phyloP scores from a whole-genome alignment of 35 echinoderm and acorn worm species.

The Amphiura filiformis region DNA sequence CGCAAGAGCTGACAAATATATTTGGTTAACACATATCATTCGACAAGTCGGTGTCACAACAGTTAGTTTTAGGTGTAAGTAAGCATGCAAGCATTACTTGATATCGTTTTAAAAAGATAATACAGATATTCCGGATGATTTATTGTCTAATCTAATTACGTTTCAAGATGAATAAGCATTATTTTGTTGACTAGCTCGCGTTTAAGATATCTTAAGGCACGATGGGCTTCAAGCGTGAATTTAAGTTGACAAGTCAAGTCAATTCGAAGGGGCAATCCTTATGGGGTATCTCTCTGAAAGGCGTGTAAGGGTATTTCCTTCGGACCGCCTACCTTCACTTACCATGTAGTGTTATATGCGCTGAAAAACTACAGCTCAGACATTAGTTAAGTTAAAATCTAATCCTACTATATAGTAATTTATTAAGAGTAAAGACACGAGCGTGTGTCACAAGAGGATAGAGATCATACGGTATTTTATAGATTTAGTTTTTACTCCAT shows the following conservation, averaged over 20 bases:
- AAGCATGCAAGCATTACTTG: not conserved
- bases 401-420: no score
- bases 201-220: not conserved
- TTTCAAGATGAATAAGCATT: slow-evolving; percentile 6
- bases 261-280: not conserved
- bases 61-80: not conserved
- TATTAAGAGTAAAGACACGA: no score
- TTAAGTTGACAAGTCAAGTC: not conserved
- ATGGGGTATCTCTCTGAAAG: not conserved
- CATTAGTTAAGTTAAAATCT: no score
- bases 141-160: not conserved
- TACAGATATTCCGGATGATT: slow-evolving; percentile 11
- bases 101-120: slow-evolving; percentile 7
- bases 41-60: not conserved
- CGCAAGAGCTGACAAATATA: not conserved
- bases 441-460: no score
- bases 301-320: not conserved
- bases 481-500: no score
- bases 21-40: not conserved
- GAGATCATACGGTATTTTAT: no score
- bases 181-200: not conserved
- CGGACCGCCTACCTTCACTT: not conserved
- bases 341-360: not conserved
- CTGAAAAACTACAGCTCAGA: no score
- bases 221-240: not conserved